Percentiles rank a stretch among this genome's conserved stretches.
Conservation (phyloP, 2,888 invertebrate species). For the Caenorhabditis sp. region DNA sequence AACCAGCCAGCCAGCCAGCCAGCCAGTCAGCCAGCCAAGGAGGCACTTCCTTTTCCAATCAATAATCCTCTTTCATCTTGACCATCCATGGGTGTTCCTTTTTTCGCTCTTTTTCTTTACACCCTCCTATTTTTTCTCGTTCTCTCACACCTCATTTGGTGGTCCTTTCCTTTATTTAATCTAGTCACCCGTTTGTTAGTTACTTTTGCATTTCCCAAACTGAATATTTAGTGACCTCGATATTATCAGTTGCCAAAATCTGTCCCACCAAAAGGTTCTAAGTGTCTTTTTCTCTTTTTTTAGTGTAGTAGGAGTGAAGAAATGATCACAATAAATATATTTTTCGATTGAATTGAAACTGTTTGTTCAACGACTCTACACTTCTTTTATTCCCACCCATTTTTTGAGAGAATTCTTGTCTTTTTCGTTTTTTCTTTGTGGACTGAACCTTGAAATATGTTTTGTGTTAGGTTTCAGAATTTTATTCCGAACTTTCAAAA, state of each 20-base stretch:
- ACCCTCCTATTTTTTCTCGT: neutral
- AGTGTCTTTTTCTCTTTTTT: neutral
- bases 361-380: constrained; percentile 43
- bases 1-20: neutral
- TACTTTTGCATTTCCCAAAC: too few species aligned
- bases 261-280: too few species aligned
- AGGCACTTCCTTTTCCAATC: neutral
- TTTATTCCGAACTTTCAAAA: too few species aligned
- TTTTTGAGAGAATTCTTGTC: neutral
- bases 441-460: too few species aligned
- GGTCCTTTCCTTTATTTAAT: neutral
- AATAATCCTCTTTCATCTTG: constrained; percentile 1
- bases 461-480: too few species aligned
- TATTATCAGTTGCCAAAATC: neutral
- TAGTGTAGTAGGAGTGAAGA: neutral
- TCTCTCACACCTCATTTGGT: neutral
- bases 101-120: neutral
- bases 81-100: neutral
- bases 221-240: neutral
- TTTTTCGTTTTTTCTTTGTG: neutral
- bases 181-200: too few species aligned
- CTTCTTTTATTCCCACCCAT: constrained; percentile 4
- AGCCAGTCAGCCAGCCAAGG: neutral
- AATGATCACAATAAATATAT: neutral
- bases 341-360: constrained; percentile 28